Conservation (phyloP, 2,797 vertebrate species). For the Synanceia verrucosa region DNA sequence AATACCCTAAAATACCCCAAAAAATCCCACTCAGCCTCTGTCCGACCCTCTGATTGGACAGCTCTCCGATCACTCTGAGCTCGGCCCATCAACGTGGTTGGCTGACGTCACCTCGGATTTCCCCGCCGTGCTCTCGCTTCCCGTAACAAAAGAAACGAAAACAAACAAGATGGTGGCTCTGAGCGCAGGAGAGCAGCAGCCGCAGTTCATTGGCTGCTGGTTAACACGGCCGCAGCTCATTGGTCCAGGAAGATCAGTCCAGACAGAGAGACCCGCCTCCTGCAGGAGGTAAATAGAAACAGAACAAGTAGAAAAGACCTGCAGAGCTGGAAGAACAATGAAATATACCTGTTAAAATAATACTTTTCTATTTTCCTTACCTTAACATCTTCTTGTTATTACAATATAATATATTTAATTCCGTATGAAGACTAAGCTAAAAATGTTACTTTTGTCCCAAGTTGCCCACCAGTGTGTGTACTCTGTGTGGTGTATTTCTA, state of each 20-base stretch:
- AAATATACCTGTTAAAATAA: too few species aligned
- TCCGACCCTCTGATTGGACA: conserved; percentile 55
- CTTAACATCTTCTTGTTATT: neutral
- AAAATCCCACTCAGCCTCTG: neutral
- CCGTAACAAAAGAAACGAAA: conserved; percentile 28
- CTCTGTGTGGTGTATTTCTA: conserved; percentile 21
- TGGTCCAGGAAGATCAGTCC: conserved; percentile 21
- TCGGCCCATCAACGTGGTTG: conserved; percentile 57
- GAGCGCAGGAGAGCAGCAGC: neutral
- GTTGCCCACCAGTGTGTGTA: neutral
- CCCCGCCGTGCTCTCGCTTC: conserved; percentile 44
- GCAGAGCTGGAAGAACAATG: too few species aligned
- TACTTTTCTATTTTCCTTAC: too few species aligned
- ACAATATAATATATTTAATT: neutral
- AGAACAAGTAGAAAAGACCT: conserved; percentile 20
- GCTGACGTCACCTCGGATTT: conserved; percentile 70
- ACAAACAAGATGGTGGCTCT: conserved; percentile 53
- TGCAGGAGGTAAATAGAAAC: conserved; percentile 4
- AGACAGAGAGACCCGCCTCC: neutral
- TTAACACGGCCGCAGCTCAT: neutral
- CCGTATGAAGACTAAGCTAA: neutral
- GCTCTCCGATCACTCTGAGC: conserved; percentile 33
- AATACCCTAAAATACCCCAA: too few species aligned
- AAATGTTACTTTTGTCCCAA: neutral
- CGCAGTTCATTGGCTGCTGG: conserved; percentile 24